Percentiles rank a stretch among this genome's conserved stretches.
These are phyloP conservation scores for Tethea ocularis DNA, from an alignment of 2,888 invertebrate species.

Conservation along the genomic window DNA sequence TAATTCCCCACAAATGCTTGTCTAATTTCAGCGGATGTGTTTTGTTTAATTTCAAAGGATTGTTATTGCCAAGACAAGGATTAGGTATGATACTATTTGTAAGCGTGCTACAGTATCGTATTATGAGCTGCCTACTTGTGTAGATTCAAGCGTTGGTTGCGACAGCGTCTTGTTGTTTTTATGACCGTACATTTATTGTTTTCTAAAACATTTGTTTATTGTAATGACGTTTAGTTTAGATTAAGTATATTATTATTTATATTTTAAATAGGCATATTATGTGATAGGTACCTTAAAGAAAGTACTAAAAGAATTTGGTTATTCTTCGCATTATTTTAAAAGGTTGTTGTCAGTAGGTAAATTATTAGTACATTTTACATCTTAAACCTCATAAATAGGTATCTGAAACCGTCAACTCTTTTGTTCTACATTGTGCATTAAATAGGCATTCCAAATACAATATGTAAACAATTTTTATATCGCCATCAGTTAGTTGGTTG, in stretches of 20 bases:
- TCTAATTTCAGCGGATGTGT: conserved; percentile 71
- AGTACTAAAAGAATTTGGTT: too few relatives aligned
- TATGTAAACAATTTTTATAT: neutral
- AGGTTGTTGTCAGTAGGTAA: too few relatives aligned
- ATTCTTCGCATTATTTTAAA: too few relatives aligned
- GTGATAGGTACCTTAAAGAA: too few relatives aligned
- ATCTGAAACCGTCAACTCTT: neutral
- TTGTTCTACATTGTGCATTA: neutral
- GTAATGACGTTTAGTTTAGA: neutral
- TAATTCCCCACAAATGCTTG: conserved; percentile 74
- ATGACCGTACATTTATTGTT: neutral
- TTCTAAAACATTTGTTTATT: neutral
- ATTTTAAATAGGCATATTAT: too few relatives aligned
- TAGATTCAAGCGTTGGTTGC: neutral
- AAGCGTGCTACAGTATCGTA: neutral
- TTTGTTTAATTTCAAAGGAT: conserved; percentile 68
- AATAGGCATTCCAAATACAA: neutral
- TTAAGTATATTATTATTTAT: too few relatives aligned
- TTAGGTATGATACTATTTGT: conserved; percentile 23
- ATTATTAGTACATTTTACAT: too few relatives aligned
- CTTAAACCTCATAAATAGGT: neutral
- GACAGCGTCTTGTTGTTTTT: neutral
- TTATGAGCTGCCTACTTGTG: neutral
- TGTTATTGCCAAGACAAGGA: conserved; percentile 50
- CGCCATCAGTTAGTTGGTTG: neutral